Evolutionary conservation across 2,888 invertebrate genomes (phyloP).

Genomic region (Trileptium ribeirensis): DNA sequence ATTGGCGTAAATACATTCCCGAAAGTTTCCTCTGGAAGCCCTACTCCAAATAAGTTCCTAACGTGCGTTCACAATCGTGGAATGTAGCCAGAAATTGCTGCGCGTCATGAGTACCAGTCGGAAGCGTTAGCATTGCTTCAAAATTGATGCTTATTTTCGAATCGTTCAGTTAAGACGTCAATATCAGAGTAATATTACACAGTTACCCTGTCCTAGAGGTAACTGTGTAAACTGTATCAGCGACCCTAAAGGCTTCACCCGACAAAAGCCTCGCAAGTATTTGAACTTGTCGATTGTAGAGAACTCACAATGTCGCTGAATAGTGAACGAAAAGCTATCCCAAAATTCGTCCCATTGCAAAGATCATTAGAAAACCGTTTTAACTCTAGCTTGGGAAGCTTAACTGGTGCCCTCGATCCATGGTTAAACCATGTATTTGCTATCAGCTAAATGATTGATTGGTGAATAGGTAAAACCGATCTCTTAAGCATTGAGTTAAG

Average conservation of each 20-base stretch:
- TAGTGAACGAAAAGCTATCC: neutral
- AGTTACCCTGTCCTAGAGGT: no score
- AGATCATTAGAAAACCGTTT: neutral
- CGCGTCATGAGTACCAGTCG: neutral
- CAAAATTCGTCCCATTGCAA: constrained; percentile 11
- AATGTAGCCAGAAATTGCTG: neutral
- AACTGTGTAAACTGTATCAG: neutral
- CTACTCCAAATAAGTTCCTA: neutral
- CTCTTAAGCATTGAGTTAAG: neutral
- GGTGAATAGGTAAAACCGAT: neutral
- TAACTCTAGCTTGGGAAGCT: neutral
- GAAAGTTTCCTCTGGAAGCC: constrained; percentile 6
- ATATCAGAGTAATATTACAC: neutral
- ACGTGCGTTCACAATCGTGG: constrained; percentile 17
- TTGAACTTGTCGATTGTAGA: constrained; percentile 9
- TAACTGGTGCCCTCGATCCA: neutral
- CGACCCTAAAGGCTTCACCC: neutral
- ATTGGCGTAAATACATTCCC: constrained; percentile 3
- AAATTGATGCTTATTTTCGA: constrained; percentile 7
- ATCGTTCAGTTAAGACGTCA: neutral
- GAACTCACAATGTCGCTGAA: neutral
- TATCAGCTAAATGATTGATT: neutral
- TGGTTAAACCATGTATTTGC: neutral
- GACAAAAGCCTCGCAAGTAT: neutral
- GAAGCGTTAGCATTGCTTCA: neutral